A percentile compares a stretch with the other conserved stretches of the same genome.
Conservation (phyloP, 2,888 invertebrate genomes). For the Nymphalis polychloros region DNA sequence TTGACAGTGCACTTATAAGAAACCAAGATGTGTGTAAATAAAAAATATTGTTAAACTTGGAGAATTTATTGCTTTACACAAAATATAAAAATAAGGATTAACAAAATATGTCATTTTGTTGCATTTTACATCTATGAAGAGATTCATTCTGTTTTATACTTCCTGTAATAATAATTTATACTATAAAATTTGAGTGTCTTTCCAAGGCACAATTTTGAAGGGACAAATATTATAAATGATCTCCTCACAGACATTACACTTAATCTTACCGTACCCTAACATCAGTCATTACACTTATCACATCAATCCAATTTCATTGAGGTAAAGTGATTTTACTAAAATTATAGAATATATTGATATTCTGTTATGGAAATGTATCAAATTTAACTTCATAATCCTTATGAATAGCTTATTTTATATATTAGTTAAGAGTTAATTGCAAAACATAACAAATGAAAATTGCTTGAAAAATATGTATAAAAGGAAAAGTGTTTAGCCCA, state of each 20-base stretch:
- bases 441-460: constrained; percentile 18
- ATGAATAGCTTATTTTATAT: constrained; percentile 8
- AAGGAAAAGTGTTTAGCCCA: constrained; percentile 1
- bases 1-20: not conserved
- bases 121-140: constrained; percentile 61
- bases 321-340: constrained; percentile 26
- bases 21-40: constrained; percentile 11
- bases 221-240: constrained; percentile 39
- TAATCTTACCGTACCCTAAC: constrained; percentile 51
- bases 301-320: constrained; percentile 30
- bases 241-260: constrained; percentile 58
- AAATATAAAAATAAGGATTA: constrained; percentile 59
- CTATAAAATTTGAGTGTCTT: constrained; percentile 44
- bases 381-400: constrained; percentile 13
- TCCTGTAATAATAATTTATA: constrained; percentile 34
- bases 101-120: constrained; percentile 60
- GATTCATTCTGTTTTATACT: constrained; percentile 37
- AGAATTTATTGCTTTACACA: constrained; percentile 46
- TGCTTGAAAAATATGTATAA: constrained; percentile 9
- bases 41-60: constrained; percentile 30
- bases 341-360: constrained; percentile 8
- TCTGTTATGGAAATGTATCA: constrained; percentile 11
- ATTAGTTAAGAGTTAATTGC: constrained; percentile 3
- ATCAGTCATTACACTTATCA: constrained; percentile 65
- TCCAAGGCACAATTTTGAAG: constrained; percentile 63